Conservation (phyloP, 2,113 vertebrate species). For the Apus apus region DNA sequence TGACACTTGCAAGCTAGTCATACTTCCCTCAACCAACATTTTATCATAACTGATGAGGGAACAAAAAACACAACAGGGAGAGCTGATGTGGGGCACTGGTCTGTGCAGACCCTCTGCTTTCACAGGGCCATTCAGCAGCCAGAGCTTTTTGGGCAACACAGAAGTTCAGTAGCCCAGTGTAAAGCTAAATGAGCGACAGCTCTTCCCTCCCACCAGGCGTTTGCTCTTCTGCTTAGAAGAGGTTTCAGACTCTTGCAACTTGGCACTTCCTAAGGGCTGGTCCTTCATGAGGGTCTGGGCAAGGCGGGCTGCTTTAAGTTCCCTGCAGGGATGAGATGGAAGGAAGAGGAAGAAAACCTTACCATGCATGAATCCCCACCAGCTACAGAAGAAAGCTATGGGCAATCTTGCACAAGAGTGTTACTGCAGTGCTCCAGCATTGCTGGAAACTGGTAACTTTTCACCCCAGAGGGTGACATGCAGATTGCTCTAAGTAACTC, state of each 20-base stretch:
- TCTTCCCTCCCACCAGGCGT: constrained; percentile 81
- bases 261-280: not conserved
- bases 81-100: not conserved
- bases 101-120: not conserved
- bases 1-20: not conserved
- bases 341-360: not conserved
- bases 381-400: not conserved
- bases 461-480: not conserved
- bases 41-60: not conserved
- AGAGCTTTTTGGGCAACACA: not conserved
- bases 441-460: not conserved
- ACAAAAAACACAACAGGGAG: not conserved
- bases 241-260: constrained; percentile 24
- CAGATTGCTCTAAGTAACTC: not conserved
- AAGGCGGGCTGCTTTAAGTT: constrained; percentile 86
- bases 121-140: not conserved
- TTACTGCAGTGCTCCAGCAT: not conserved
- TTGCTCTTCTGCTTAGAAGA: constrained; percentile 54
- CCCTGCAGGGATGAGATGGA: constrained; percentile 69
- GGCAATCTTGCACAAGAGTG: not conserved
- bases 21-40: not conserved
- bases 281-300: constrained; percentile 76
- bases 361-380: not conserved
- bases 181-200: constrained; percentile 84
- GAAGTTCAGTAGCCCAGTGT: constrained; percentile 57